Evolutionary conservation across 2,888 invertebrate genomes (phyloP).

Genomic region (Drosophila anceps): DNA sequence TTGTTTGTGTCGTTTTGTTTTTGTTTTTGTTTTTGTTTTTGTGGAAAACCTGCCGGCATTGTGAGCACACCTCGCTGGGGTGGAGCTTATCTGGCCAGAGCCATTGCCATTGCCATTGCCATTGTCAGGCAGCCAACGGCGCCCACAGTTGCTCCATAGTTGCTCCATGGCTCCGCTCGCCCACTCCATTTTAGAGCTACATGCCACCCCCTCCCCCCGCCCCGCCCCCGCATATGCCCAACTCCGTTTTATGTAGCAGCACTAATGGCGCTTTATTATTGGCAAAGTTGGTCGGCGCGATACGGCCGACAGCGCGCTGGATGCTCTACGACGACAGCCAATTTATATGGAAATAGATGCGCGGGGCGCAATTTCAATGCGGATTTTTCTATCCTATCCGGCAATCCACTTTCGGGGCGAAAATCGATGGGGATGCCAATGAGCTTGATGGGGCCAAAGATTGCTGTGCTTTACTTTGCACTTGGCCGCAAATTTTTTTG

Average conservation of each 20-base stretch:
- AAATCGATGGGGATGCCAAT: constrained; percentile 66
- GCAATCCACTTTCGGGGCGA: constrained; percentile 52
- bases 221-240: constrained; percentile 10
- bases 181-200: background rate
- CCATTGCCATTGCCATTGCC: constrained; percentile 2
- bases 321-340: constrained; percentile 70
- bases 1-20: constrained; percentile 11
- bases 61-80: constrained; percentile 40
- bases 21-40: background rate
- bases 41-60: constrained; percentile 25
- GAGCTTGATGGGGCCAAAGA: constrained; percentile 51
- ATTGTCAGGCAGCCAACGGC: background rate
- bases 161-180: too few species aligned
- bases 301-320: constrained; percentile 57
- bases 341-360: constrained; percentile 82
- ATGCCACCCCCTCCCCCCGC: too few species aligned
- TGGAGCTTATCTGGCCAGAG: constrained; percentile 34
- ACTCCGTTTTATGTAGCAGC: constrained; percentile 78
- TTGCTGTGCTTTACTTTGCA: constrained; percentile 65
- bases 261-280: constrained; percentile 83
- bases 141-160: background rate
- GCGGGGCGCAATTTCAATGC: constrained; percentile 77
- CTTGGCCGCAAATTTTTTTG: constrained; percentile 43
- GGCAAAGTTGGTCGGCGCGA: constrained; percentile 70
- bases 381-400: constrained; percentile 53